Conservation (phyloP, 2,888 invertebrate genomes). For the Dynastes tityus region DNA sequence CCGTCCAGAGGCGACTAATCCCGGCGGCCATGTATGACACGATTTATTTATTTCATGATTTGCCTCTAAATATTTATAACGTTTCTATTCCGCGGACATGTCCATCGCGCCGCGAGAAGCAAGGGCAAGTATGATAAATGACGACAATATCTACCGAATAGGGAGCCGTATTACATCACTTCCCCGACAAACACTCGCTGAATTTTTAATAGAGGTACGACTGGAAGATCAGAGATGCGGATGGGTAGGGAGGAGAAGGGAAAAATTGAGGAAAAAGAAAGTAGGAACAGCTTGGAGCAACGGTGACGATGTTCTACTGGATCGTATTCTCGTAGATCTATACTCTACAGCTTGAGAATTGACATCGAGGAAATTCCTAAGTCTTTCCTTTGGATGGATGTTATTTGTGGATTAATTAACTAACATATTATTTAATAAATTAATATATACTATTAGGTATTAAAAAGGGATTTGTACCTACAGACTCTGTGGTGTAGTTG, state of each 20-base stretch:
- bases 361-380: no score
- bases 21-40: constrained; percentile 54
- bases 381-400: no score
- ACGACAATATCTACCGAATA: constrained; percentile 63
- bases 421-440: no score
- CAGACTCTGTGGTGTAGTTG: no score
- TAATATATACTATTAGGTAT: no score
- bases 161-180: constrained; percentile 57
- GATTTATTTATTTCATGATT: constrained; percentile 67
- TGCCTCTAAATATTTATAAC: constrained; percentile 68
- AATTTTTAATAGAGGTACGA: constrained; percentile 56
- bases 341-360: no score
- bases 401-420: no score
- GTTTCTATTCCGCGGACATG: constrained; percentile 64
- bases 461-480: no score
- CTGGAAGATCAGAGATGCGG: neutral
- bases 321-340: no score
- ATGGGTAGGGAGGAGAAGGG: neutral
- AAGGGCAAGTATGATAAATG: constrained; percentile 65
- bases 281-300: no score
- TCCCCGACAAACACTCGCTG: constrained; percentile 57
- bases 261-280: no score
- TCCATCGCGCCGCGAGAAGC: constrained; percentile 61
- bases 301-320: no score
- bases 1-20: constrained; percentile 14